Conservation (phyloP, 2,888 invertebrate genomes). For the Aproaerema taeniolella region DNA sequence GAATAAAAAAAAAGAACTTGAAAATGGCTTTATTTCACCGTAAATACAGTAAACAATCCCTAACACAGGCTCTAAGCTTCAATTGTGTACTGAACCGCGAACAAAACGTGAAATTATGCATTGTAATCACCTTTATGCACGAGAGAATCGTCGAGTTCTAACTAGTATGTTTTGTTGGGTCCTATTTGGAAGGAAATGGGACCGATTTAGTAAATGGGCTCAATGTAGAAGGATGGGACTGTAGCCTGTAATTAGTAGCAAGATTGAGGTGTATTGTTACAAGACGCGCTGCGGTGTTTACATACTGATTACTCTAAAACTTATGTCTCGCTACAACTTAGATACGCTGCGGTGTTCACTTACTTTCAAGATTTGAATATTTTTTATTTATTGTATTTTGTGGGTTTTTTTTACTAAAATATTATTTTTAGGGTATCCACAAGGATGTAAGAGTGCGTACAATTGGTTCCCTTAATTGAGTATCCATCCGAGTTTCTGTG, state of each 20-base stretch:
- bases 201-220: not conserved
- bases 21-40: slow-evolving; percentile 5
- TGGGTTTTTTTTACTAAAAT: too few species aligned
- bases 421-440: too few species aligned
- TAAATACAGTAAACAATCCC: not conserved
- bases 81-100: slow-evolving; percentile 10
- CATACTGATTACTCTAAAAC: not conserved
- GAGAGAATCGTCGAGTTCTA: slow-evolving; percentile 26
- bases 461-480: too few species aligned
- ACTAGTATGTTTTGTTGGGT: not conserved
- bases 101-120: slow-evolving; percentile 27
- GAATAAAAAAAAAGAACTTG: too few species aligned
- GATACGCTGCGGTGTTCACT: too few species aligned
- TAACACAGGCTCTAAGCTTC: slow-evolving; percentile 5
- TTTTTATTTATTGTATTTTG: too few species aligned
- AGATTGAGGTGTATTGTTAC: not conserved
- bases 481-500: too few species aligned
- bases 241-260: not conserved
- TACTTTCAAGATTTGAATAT: too few species aligned
- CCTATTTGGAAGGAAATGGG: not conserved
- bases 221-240: not conserved
- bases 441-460: too few species aligned
- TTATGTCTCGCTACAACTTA: not conserved
- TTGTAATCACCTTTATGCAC: slow-evolving; percentile 28
- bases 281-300: too few species aligned